Percentiles rank a stretch among this genome's conserved stretches.
Evolutionary conservation across 2,797 vertebrate species (phyloP).

Genomic region (Cyclopterus lumpus): DNA sequence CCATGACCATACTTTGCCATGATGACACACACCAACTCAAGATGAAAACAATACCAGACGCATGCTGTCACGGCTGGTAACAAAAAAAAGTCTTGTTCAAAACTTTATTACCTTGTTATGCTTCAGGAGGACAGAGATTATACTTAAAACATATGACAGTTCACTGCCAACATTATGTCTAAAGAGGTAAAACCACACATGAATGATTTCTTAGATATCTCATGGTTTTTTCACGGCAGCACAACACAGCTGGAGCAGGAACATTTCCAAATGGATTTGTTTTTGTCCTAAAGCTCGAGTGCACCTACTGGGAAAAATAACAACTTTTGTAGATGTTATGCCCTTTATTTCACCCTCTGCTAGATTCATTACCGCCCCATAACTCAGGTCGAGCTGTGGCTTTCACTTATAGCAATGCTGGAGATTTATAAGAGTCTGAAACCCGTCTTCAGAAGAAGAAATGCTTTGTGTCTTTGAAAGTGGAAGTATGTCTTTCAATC

Average conservation of each 20-base stretch:
- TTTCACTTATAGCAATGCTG: slow-evolving; percentile 53
- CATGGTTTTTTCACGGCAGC: slow-evolving; percentile 63
- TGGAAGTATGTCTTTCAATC: slow-evolving; percentile 54
- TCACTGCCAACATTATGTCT: slow-evolving; percentile 60
- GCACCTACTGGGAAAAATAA: slow-evolving; percentile 71
- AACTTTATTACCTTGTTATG: slow-evolving; percentile 48
- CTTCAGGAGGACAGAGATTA: slow-evolving; percentile 18
- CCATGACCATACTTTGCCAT: background rate
- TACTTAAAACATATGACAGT: slow-evolving; percentile 49
- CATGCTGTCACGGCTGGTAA: slow-evolving; percentile 15
- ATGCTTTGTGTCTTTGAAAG: slow-evolving; percentile 50
- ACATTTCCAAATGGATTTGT: slow-evolving; percentile 70
- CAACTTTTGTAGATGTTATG: slow-evolving; percentile 63
- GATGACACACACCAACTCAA: background rate
- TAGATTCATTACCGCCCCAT: slow-evolving; percentile 57
- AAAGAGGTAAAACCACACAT: slow-evolving; percentile 69
- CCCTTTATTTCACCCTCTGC: slow-evolving; percentile 74
- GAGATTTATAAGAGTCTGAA: slow-evolving; percentile 57
- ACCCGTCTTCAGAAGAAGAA: slow-evolving; percentile 23
- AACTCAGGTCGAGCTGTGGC: slow-evolving; percentile 47
- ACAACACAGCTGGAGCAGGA: slow-evolving; percentile 52
- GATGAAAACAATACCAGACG: background rate
- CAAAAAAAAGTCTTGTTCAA: slow-evolving; percentile 26
- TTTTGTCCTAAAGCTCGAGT: slow-evolving; percentile 65
- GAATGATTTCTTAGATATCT: slow-evolving; percentile 73